phyloP scores from a whole-genome alignment of 1,140 invertebrate genomes.

The Lordiphosa collinella region DNA sequence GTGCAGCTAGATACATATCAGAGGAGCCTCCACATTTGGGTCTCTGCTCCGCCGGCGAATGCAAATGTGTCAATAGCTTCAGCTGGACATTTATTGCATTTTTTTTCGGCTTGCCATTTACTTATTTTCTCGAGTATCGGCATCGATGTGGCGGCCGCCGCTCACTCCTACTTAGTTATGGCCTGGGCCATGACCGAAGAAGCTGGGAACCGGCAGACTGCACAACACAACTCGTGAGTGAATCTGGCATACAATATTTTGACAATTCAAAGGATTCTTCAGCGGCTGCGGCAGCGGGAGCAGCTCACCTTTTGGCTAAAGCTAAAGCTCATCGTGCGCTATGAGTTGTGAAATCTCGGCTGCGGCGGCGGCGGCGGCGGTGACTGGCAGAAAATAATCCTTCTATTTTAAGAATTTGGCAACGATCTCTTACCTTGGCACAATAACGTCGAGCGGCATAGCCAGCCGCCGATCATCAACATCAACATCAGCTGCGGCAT shows the following conservation, averaged over 20 bases:
- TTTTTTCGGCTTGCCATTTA: constrained; percentile 45
- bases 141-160: constrained; percentile 42
- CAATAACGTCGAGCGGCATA: constrained; percentile 58
- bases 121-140: constrained; percentile 22
- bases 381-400: constrained; percentile 70
- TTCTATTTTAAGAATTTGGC: constrained; percentile 74
- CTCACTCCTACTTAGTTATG: constrained; percentile 32
- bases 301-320: constrained; percentile 57
- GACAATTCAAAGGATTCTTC: constrained; percentile 75
- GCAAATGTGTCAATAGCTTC: constrained; percentile 73
- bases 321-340: neutral
- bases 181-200: constrained; percentile 47
- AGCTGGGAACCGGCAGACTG: constrained; percentile 15
- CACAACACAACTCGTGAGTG: constrained; percentile 49
- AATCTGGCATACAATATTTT: constrained; percentile 74
- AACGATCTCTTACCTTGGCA: constrained; percentile 74
- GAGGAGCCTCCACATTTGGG: neutral
- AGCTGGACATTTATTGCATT: constrained; percentile 69
- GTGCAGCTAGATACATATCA: constrained; percentile 27
- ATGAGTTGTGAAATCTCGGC: neutral
- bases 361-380: constrained; percentile 4
- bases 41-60: constrained; percentile 20
- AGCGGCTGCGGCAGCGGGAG: constrained; percentile 20
- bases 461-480: constrained; percentile 12
- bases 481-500: constrained; percentile 15